Evolutionary conservation across 2,797 vertebrate species (phyloP).

Genomic region (Leptodactylus fallax): DNA sequence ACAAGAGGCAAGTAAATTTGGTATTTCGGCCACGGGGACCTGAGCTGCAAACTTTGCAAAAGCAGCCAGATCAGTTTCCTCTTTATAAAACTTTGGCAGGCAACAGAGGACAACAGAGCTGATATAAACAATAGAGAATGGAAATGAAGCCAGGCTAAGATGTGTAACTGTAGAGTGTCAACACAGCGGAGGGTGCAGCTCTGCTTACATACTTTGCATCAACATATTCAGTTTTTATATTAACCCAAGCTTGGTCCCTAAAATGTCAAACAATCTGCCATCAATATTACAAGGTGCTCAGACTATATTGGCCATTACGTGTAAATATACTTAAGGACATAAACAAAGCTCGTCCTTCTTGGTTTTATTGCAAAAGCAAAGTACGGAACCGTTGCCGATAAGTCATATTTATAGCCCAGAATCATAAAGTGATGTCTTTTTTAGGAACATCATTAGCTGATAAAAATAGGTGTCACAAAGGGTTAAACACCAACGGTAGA

Average conservation of each 20-base stretch:
- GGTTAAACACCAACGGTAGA: background rate
- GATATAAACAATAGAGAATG: conserved; percentile 46
- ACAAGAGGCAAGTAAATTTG: background rate
- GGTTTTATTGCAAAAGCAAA: background rate
- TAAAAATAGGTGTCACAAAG: background rate
- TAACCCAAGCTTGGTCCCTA: background rate
- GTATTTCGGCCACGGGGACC: conserved; percentile 17
- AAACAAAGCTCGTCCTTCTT: background rate
- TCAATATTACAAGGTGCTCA: background rate
- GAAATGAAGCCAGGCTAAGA: conserved; percentile 40
- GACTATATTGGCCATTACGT: background rate
- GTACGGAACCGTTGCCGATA: background rate
- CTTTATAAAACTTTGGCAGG: conserved; percentile 39
- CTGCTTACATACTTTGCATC: conserved; percentile 10
- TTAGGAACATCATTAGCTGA: background rate
- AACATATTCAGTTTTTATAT: background rate
- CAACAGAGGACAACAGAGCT: conserved; percentile 34
- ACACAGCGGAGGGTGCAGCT: conserved; percentile 11
- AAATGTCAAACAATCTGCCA: background rate
- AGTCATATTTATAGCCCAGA: background rate
- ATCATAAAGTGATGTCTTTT: background rate
- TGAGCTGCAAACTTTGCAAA: background rate
- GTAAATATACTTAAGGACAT: background rate
- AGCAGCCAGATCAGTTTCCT: conserved; percentile 55
- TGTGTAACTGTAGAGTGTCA: conserved; percentile 23